phyloP scores from a whole-genome alignment of 2,113 vertebrate genomes.

The Callocephalon fimbriatum region DNA sequence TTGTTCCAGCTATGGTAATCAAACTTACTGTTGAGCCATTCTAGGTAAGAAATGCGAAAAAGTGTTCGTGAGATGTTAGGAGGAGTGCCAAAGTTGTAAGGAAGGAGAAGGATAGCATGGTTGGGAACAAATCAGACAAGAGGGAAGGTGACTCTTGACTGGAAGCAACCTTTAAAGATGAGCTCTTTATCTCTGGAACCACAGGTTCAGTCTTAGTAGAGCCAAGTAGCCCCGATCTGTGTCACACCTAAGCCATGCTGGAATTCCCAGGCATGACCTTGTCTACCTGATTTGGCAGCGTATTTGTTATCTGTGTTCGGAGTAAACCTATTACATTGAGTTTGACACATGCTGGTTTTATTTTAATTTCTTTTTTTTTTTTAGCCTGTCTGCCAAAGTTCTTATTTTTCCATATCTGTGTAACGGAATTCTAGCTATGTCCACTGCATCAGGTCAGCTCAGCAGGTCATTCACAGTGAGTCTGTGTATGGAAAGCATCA shows the following conservation, averaged over 20 bases:
- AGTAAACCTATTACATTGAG: not conserved
- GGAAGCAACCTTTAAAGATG: not conserved
- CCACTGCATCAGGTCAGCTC: not conserved
- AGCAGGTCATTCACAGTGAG: not conserved
- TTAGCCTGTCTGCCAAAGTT: not conserved
- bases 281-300: not conserved
- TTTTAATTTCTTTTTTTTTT: not conserved
- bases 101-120: not conserved
- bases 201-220: not conserved
- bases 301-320: not conserved
- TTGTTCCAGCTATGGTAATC: not conserved
- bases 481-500: not conserved
- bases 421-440: not conserved
- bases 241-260: not conserved
- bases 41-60: not conserved
- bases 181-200: not conserved
- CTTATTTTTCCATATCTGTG: not conserved
- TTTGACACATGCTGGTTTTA: not conserved
- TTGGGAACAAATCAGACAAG: not conserved
- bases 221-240: fast-evolving
- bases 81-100: not conserved
- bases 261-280: not conserved
- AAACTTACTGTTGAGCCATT: not conserved
- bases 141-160: not conserved
- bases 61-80: not conserved